A percentile compares a stretch with the other conserved stretches of the same genome.
Conservation (phyloP, 2,113 vertebrate species). For the Xenopus borealis region DNA sequence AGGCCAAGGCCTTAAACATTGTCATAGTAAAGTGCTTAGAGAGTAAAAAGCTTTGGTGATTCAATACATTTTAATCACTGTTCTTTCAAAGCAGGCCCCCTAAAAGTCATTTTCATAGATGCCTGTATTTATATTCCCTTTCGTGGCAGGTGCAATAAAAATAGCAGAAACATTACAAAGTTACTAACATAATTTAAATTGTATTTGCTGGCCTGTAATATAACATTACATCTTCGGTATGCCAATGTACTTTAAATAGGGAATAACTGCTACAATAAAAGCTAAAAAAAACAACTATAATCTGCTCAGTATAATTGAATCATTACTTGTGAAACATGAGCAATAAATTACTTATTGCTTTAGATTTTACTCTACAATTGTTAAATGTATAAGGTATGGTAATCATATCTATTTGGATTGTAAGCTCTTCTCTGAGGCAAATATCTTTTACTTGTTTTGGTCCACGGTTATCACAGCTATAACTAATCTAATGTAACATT, state of each 20-base stretch:
- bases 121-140: conserved; percentile 22
- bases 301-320: background rate
- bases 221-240: background rate
- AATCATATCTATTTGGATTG: no score
- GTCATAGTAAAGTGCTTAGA: conserved; percentile 7
- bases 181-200: conserved; percentile 7
- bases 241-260: background rate
- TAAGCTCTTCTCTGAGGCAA: no score
- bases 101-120: conserved; percentile 19
- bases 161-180: conserved; percentile 1
- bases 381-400: no score
- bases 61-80: conserved; percentile 19
- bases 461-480: no score
- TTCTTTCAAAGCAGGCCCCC: conserved; percentile 4
- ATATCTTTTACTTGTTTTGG: no score
- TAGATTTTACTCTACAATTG: no score
- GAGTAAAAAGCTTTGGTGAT: conserved; percentile 10
- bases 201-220: background rate
- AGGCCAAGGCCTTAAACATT: conserved; percentile 17
- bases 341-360: background rate
- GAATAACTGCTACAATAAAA: background rate
- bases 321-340: background rate
- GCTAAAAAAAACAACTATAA: background rate
- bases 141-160: conserved; percentile 17
- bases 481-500: no score